Evolutionary conservation across 2,797 vertebrate genomes (phyloP).

Genomic region (Danio choprae): DNA sequence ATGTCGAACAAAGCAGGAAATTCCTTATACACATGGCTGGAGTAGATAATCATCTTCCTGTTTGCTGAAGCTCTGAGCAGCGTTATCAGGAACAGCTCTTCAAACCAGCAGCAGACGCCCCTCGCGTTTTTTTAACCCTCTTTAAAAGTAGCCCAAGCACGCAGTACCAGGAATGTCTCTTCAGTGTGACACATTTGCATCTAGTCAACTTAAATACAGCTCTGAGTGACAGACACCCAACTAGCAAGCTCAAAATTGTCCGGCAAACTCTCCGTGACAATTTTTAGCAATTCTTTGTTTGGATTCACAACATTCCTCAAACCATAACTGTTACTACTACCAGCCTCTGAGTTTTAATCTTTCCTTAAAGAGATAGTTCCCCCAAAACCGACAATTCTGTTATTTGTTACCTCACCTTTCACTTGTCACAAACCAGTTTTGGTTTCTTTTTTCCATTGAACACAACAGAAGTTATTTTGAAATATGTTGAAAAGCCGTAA

Average conservation of each 20-base stretch:
- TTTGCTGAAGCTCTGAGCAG: conserved; percentile 43
- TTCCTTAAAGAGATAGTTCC: not conserved
- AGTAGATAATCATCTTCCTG: conserved; percentile 62
- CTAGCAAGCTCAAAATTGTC: conserved; percentile 43
- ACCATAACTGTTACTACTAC: conserved; percentile 40
- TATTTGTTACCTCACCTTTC: too few relatives aligned
- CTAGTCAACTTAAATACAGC: conserved; percentile 59
- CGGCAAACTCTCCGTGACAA: conserved; percentile 37
- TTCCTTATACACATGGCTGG: conserved; percentile 63
- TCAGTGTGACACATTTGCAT: conserved; percentile 56
- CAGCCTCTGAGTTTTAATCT: not conserved
- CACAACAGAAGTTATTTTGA: too few relatives aligned
- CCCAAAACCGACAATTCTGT: too few relatives aligned
- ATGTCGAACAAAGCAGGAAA: conserved; percentile 65
- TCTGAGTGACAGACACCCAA: conserved; percentile 42
- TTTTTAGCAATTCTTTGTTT: conserved; percentile 51
- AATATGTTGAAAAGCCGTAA: too few relatives aligned
- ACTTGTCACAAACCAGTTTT: too few relatives aligned
- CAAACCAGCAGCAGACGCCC: conserved; percentile 32
- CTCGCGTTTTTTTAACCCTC: conserved; percentile 49
- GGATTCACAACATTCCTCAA: conserved; percentile 37
- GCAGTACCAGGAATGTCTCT: conserved; percentile 52
- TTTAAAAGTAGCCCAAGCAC: conserved; percentile 59
- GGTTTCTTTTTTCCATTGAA: too few relatives aligned
- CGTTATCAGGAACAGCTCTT: conserved; percentile 37